Percentiles rank a stretch among this genome's conserved stretches.
phyloP scores from a whole-genome alignment of 2,797 vertebrate genomes.

The Gymnoscopelus braueri region DNA sequence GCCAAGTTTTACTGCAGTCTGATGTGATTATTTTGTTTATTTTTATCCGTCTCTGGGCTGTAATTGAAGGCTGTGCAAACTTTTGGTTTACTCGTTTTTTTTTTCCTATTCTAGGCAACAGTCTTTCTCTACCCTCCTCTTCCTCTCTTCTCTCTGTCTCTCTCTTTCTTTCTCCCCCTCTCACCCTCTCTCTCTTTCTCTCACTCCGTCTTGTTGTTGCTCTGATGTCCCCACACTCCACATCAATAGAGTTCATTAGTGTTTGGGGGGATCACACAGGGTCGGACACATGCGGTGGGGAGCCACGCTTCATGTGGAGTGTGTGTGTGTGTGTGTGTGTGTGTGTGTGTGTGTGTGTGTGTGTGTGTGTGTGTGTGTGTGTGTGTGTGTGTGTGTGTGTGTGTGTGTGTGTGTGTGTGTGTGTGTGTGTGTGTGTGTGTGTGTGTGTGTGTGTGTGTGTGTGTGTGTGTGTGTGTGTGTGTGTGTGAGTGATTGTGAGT shows the following conservation, averaged over 20 bases:
- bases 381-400: constrained; percentile 37
- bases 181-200: constrained; percentile 24
- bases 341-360: constrained; percentile 21
- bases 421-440: constrained; percentile 15
- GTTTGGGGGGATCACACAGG: constrained; percentile 74
- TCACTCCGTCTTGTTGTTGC: constrained; percentile 56
- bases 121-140: constrained; percentile 50
- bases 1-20: constrained; percentile 64
- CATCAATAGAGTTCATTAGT: constrained; percentile 85
- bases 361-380: constrained; percentile 24
- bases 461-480: constrained; percentile 48
- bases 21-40: constrained; percentile 82
- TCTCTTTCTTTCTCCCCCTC: constrained; percentile 39
- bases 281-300: constrained; percentile 72
- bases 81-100: constrained; percentile 68
- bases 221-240: constrained; percentile 79
- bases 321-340: constrained; percentile 63
- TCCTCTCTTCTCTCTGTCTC: constrained; percentile 25
- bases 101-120: constrained; percentile 67
- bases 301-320: constrained; percentile 74
- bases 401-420: constrained; percentile 22
- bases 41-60: constrained; percentile 74
- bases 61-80: constrained; percentile 81
- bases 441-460: constrained; percentile 67
- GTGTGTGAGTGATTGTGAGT: constrained; percentile 51